Base-by-base conservation (phyloP, 2,797 vertebrate species). In the Denticeps clupeoides region DNA sequence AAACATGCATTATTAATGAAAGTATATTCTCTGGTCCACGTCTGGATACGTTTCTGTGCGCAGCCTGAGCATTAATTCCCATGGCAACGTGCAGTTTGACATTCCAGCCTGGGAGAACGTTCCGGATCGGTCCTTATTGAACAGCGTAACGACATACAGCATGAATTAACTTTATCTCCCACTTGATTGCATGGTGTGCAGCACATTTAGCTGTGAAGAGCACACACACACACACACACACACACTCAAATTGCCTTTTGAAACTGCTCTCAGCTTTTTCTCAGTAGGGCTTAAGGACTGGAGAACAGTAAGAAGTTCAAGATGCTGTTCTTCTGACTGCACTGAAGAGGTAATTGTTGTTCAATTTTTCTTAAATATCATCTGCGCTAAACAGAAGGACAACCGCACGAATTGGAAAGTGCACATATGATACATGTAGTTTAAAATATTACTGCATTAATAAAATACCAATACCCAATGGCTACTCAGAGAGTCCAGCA, bases 1-100 rank as follows among this genome's bases (percentile, higher is more conserved):
- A 58, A 55, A 16, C 64, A 74, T 74, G 57, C 51, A 72, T 69
- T 68, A 70, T 71, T 75, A 72, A 77, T 75, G 56, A 67, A 68
- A 55, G 48, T 64, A 41, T 65, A 57, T 57, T 63, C 59, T 11
- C 50, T 43, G 13, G 43, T 56, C 56, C 62, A 50, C 38, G 31
- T 41, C 41, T 45, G 60, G 63, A 67, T 49, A 53, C 53, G 45
- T 53, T 42, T 41, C 59, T 59, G 62, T 37, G 54, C 54, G 32
- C 23, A 26, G 51, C 37, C 38, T 53, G 54, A 49, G 59, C 53
- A 55, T 56, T 59, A 27, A 62, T 64, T 55, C 56, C 48, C 51
- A 62, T 53, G 47, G 58, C 41, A 63, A 60, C 45, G 33, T 47
- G 18, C 16, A 46, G 26, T 31, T 28, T 60, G 56, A 60, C 56